Evolutionary conservation across 37 sponge, comb jelly and placozoan genomes (phyloP).

Genomic region (Axinella damicornis): DNA sequence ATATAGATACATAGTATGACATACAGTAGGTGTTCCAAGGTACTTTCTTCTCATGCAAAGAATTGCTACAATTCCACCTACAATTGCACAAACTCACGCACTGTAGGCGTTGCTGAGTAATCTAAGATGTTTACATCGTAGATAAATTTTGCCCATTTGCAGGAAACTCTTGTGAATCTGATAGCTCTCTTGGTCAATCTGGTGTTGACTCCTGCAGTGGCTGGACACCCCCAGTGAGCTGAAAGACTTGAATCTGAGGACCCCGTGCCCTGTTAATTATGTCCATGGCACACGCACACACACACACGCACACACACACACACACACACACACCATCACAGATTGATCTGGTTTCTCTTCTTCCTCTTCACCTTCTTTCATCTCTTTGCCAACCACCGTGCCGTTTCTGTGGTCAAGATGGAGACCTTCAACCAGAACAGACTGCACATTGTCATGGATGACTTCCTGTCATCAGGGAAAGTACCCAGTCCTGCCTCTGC

Average conservation of each 20-base stretch:
- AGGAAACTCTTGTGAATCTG: slow-evolving; percentile 91
- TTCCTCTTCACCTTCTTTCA: slow-evolving; percentile 82
- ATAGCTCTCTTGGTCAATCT: slow-evolving; percentile 75
- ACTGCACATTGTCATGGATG: slow-evolving; percentile 71
- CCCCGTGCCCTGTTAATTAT: too few relatives aligned
- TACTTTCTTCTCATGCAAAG: too few relatives aligned
- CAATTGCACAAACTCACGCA: too few relatives aligned
- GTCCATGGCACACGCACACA: background rate
- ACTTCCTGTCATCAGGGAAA: slow-evolving; percentile 58
- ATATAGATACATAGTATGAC: too few relatives aligned
- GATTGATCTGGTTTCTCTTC: slow-evolving; percentile 83
- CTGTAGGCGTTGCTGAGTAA: too few relatives aligned
- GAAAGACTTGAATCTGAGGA: too few relatives aligned
- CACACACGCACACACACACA: background rate
- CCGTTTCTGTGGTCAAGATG: slow-evolving; percentile 89
- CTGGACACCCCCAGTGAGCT: slow-evolving; percentile 51
- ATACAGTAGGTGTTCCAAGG: too few relatives aligned
- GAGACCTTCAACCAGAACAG: slow-evolving; percentile 85
- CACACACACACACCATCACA: slow-evolving; percentile 8
- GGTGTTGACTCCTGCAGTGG: slow-evolving; percentile 68
- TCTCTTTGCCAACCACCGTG: slow-evolving; percentile 89
- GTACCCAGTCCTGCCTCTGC: slow-evolving; percentile 35
- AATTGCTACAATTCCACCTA: too few relatives aligned
- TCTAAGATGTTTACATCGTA: too few relatives aligned
- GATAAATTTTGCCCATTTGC: too few relatives aligned